Evolutionary conservation across 1,140 invertebrate species (phyloP), one percentile per base, ranked within the genome.

Genomic region (Tetranychus urticae): DNA sequence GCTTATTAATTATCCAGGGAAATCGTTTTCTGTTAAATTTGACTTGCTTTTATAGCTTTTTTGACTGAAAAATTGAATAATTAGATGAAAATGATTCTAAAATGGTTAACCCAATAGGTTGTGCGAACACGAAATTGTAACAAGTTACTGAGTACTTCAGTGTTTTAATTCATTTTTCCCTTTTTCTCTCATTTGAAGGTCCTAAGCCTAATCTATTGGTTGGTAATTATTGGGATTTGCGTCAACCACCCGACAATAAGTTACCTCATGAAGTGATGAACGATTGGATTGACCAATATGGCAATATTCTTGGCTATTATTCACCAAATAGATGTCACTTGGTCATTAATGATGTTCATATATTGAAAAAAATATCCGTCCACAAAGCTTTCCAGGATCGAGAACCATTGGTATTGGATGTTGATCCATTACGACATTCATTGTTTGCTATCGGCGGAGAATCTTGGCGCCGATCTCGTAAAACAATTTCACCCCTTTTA

Each of bases 271-370:
- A 59, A 33, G 60, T 69, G 14, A 66, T 72, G 23, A 58, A 65
- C 4, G 42, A 67, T 45, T 75, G 73, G 72, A 59, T 69, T 4
- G 54, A 68, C 52, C 35, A 67, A 35, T 73, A 70, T 64, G 74
- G 74, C 1, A 61, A 69, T 23, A 61, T 69, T 12, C 73, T 71
- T 59, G 74, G 74, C 8, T 74, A 67, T 56, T 74, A 66, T 56
- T 55, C 68, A 6, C 61, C 61, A 13, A 64, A 63, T 46, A 71
- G 72, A 6, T 65, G 59, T 14, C 36, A 73, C 6, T 68, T 74
- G 1, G 63, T 74, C 2, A 61, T 62, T 3, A 71, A 75, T 58
- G 48, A 70, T 42, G 69, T 73, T 34, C 35, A 72, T 23, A 57
- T 75, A 12, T 68, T 69, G 35, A 64, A 70, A 23, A 61, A 73